A percentile compares a stretch with the other conserved stretches of the same genome.
Evolutionary conservation across 2,888 invertebrate genomes (phyloP).

Genomic region (Embidobia sp.): DNA sequence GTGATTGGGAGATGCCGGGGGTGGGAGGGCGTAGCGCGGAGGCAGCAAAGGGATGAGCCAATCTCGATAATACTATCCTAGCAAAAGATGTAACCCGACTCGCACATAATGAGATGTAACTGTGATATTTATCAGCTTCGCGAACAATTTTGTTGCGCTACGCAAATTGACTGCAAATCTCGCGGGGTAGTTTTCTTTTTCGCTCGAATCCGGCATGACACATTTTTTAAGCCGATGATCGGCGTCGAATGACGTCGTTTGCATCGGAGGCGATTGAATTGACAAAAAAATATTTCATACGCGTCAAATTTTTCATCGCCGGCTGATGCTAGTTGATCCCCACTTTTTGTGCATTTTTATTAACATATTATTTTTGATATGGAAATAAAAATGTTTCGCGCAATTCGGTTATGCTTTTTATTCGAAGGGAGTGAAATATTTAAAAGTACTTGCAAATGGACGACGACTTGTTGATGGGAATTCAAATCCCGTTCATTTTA

Average conservation of each 20-base stretch:
- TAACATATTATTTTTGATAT: slow-evolving; percentile 1
- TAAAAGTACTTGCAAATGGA: slow-evolving; percentile 3
- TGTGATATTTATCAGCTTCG: slow-evolving; percentile 48
- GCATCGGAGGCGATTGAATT: too few species aligned
- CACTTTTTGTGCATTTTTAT: too few species aligned
- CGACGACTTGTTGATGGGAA: not conserved
- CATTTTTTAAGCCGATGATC: too few species aligned
- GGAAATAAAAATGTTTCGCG: slow-evolving; percentile 11
- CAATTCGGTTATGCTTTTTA: too few species aligned
- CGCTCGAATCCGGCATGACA: too few species aligned
- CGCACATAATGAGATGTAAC: slow-evolving; percentile 45
- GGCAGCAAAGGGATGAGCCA: slow-evolving; percentile 71
- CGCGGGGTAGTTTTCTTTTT: too few species aligned
- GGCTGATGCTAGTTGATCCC: too few species aligned
- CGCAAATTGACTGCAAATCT: too few species aligned
- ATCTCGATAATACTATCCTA: slow-evolving; percentile 77
- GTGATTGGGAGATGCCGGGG: slow-evolving; percentile 72
- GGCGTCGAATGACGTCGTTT: too few species aligned
- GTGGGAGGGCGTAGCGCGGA: slow-evolving; percentile 27
- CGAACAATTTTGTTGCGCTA: slow-evolving; percentile 1
- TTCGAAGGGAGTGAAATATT: slow-evolving; percentile 1
- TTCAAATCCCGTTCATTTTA: slow-evolving; percentile 28
- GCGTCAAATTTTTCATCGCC: too few species aligned
- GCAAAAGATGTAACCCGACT: slow-evolving; percentile 64
- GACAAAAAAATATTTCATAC: too few species aligned